These are phyloP conservation scores for Scaptomyza polygonia DNA, from an alignment of 2,888 invertebrate genomes.

Conservation along the genomic window DNA sequence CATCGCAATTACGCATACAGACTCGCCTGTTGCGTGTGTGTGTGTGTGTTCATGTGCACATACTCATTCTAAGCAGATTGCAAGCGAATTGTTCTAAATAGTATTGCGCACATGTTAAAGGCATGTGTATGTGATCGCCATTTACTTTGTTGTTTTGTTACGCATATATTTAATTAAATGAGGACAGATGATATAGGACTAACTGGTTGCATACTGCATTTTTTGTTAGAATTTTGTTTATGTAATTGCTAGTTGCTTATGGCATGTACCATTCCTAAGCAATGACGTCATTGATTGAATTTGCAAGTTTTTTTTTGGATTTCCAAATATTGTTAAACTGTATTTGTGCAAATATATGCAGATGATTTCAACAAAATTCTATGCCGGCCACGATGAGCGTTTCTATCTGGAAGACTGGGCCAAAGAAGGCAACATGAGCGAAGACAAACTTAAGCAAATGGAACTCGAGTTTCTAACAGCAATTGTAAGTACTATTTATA, in stretches of 20 bases:
- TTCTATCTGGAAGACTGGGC: conserved; percentile 96
- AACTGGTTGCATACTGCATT: not conserved
- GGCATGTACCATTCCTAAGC: not conserved
- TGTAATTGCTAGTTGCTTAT: conserved; percentile 11
- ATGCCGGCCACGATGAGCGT: conserved; percentile 96
- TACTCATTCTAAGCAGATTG: conserved; percentile 9
- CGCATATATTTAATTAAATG: conserved; percentile 31
- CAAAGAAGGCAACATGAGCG: conserved; percentile 90
- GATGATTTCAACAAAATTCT: conserved; percentile 99
- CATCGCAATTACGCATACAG: conserved; percentile 28
- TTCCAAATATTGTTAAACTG: not conserved
- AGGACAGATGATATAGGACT: conserved; percentile 31
- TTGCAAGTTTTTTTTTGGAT: not conserved
- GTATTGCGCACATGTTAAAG: not conserved
- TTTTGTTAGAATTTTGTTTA: conserved; percentile 19
- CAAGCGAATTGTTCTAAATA: conserved; percentile 14
- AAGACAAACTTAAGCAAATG: conserved; percentile 90
- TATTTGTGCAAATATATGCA: conserved; percentile 81
- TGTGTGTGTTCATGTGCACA: conserved; percentile 11
- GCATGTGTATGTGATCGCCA: conserved; percentile 14
- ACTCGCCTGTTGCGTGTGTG: not conserved
- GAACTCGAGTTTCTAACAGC: conserved; percentile 95
- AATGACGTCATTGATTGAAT: conserved; percentile 42
- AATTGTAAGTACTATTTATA: conserved; percentile 88
- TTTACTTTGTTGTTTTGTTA: conserved; percentile 22